Conservation (phyloP, 2,888 invertebrate species). For the Ectemnius lituratus region DNA sequence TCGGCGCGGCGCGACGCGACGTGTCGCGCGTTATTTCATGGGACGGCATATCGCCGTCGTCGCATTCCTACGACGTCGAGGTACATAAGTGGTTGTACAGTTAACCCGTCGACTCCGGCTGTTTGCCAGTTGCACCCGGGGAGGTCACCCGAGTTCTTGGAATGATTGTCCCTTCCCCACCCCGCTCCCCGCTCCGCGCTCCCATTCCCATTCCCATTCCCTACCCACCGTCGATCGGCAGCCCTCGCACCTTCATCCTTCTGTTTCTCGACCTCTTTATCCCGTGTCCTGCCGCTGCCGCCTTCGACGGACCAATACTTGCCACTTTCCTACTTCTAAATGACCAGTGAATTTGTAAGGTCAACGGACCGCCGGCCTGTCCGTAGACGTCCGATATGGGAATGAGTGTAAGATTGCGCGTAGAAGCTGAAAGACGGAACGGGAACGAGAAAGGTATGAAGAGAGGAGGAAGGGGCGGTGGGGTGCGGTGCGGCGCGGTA, state of each 20-base stretch:
- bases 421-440: no score
- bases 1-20: conserved; percentile 31
- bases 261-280: conserved; percentile 11
- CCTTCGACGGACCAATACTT: neutral
- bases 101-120: conserved; percentile 67
- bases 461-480: no score
- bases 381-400: no score
- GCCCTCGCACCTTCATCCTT: conserved; percentile 16
- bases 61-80: conserved; percentile 66
- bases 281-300: conserved; percentile 16
- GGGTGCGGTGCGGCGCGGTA: no score
- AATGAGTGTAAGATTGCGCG: no score
- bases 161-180: conserved; percentile 58
- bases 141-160: conserved; percentile 71
- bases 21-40: conserved; percentile 60
- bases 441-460: no score
- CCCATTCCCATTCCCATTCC: neutral
- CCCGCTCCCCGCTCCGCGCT: neutral
- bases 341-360: no score
- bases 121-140: conserved; percentile 64
- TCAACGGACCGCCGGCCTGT: no score
- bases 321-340: no score
- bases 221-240: neutral
- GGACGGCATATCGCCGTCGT: conserved; percentile 58
- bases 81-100: conserved; percentile 74